A percentile compares a stretch with the other conserved stretches of the same genome.
Conservation (phyloP, 1,140 invertebrate genomes). For the Heliothis virescens region DNA sequence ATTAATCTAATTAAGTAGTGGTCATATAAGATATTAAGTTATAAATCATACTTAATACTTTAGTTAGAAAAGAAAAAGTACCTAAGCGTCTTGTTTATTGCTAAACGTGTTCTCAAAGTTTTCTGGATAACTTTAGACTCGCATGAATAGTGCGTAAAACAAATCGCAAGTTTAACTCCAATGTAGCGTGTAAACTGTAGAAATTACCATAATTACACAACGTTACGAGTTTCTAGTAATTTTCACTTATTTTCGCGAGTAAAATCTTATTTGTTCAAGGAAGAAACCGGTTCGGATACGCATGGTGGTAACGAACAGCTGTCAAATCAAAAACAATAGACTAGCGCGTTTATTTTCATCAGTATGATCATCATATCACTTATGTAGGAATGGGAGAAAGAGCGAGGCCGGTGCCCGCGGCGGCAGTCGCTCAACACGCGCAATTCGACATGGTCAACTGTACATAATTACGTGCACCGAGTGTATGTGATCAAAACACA, state of each 20-base stretch:
- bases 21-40: too few species aligned
- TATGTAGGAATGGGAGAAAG: constrained; percentile 84
- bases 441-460: constrained; percentile 84
- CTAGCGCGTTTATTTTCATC: constrained; percentile 73
- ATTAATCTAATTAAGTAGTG: too few species aligned
- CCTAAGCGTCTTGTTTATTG: too few species aligned
- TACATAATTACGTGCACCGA: constrained; percentile 72
- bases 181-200: constrained; percentile 23
- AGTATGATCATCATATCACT: constrained; percentile 69
- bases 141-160: neutral
- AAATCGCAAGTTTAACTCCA: constrained; percentile 28
- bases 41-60: too few species aligned
- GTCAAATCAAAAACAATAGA: constrained; percentile 63
- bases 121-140: neutral
- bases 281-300: constrained; percentile 40
- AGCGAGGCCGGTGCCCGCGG: constrained; percentile 72
- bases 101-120: too few species aligned
- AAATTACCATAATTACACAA: constrained; percentile 48
- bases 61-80: too few species aligned
- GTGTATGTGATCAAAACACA: constrained; percentile 55
- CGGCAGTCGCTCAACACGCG: constrained; percentile 79
- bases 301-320: constrained; percentile 46
- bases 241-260: constrained; percentile 45
- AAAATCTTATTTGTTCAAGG: constrained; percentile 4
- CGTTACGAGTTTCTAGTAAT: constrained; percentile 43